A percentile compares a stretch with the other conserved stretches of the same genome.
Conservation (phyloP, 2,888 invertebrate species). For the Dorcus hopei region DNA sequence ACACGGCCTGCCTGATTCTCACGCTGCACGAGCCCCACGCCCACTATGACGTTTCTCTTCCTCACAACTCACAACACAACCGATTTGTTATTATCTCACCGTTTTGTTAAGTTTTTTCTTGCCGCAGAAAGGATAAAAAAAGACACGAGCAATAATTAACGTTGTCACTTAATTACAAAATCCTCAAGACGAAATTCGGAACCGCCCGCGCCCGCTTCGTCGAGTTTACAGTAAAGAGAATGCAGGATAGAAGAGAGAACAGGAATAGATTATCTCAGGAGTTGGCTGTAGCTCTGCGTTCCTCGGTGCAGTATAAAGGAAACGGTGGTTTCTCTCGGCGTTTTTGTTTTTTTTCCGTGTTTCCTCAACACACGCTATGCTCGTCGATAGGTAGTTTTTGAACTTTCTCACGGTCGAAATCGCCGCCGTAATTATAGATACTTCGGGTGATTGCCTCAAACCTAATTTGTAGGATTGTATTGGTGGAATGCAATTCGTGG, state of each 20-base stretch:
- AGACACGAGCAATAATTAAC: too few species aligned
- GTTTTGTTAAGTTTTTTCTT: neutral
- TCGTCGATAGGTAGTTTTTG: conserved; percentile 1
- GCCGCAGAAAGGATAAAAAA: neutral
- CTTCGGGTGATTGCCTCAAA: neutral
- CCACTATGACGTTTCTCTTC: conserved; percentile 27
- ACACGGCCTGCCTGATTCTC: conserved; percentile 44
- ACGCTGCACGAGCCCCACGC: conserved; percentile 49
- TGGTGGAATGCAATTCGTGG: too few species aligned
- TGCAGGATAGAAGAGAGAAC: too few species aligned
- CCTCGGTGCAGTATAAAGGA: neutral
- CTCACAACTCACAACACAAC: neutral
- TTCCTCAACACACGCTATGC: conserved; percentile 6
- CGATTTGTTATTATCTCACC: neutral
- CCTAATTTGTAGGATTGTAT: neutral
- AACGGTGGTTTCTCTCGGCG: conserved; percentile 1
- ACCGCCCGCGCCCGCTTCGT: too few species aligned
- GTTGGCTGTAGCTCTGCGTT: neutral
- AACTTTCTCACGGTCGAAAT: conserved; percentile 10
- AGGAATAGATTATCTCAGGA: too few species aligned
- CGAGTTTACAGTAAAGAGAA: too few species aligned
- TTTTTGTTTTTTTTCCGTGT: neutral
- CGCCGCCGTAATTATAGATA: conserved; percentile 3
- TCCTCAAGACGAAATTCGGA: too few species aligned
- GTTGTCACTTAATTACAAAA: too few species aligned